These are phyloP conservation scores for Dasypogon diadema DNA, from an alignment of 2,888 invertebrate species.

Conservation along the genomic window DNA sequence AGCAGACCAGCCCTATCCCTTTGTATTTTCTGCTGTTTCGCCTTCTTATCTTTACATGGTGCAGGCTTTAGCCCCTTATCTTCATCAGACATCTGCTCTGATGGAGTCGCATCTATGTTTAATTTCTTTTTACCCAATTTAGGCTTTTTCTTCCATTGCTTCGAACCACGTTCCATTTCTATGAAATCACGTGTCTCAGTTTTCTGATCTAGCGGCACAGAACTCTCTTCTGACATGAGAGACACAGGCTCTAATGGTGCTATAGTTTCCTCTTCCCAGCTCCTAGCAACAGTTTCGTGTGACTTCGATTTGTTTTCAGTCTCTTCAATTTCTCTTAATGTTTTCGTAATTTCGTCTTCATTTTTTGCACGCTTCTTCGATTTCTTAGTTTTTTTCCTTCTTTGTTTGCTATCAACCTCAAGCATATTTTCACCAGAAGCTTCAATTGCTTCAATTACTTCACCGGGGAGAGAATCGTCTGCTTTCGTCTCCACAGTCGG, in stretches of 20 bases:
- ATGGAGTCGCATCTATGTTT: neutral
- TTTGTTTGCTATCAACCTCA: slow-evolving; percentile 58
- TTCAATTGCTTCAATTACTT: slow-evolving; percentile 64
- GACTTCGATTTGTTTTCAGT: neutral
- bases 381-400: slow-evolving; percentile 61
- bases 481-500: neutral
- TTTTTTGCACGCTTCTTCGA: slow-evolving; percentile 59
- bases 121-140: neutral
- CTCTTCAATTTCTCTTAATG: neutral
- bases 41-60: neutral
- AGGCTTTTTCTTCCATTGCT: neutral
- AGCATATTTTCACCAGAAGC: slow-evolving; percentile 64
- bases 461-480: slow-evolving; percentile 35
- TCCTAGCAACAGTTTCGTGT: neutral
- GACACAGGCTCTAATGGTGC: neutral
- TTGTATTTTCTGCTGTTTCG: neutral
- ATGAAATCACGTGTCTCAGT: neutral
- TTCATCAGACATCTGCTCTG: neutral
- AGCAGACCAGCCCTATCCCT: neutral
- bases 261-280: neutral
- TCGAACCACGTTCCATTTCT: neutral
- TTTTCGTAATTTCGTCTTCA: slow-evolving; percentile 59
- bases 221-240: neutral
- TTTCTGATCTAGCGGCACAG: too few species aligned
- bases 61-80: too few species aligned